Evolutionary conservation across 2,888 invertebrate species (phyloP), one percentile per base, ranked within the genome.

Genomic region (Xestobium rufovillosum): DNA sequence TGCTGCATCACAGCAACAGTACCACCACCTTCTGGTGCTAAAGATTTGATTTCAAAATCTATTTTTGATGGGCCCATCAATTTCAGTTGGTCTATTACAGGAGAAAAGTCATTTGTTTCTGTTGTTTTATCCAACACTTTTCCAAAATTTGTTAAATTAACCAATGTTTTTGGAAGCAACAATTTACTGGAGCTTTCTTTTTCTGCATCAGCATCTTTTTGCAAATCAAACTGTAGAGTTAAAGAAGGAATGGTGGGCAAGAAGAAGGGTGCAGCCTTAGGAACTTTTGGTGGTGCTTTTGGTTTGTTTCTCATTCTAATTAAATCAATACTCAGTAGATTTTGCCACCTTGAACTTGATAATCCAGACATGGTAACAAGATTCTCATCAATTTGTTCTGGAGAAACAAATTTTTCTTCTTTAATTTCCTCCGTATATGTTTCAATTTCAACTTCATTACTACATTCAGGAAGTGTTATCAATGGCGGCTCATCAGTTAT

Each of bases 241-340:
- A 92, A 68, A 1, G 87, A 83, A 0, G 89, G 77, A 37, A 94
- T 73, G 0, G 95, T 94, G 0, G 96, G 94, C 33, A 97, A 68
- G 61, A 98, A 97, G 70, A 98, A 98, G 0, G 97, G 97, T 0
- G 94, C 96, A 1, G 83, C 77, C 65, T 89, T 88, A 0, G 88
- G 83, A 2, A 76, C 75, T 55, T 88, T 88, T 0, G 84, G 75
- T 0, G 87, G 78, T 32, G 82, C 80, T 63, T 81, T 88, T 0
- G 96, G 94, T 58, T 89, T 95, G 62, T 97, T 97, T 44, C 87
- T 72, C 51, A 77, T 80, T 61, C 83, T 89, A 2, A 97, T 86
- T 1, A 85, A 64, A 32, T 58, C 59, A 3, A 60, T 43, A 35
- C 56, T 52, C 2, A 59, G 42, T 9, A 97, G 69, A 63, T 92